Evolutionary conservation across 2,797 vertebrate genomes (phyloP).

Genomic region (Enteromius radiatus): DNA sequence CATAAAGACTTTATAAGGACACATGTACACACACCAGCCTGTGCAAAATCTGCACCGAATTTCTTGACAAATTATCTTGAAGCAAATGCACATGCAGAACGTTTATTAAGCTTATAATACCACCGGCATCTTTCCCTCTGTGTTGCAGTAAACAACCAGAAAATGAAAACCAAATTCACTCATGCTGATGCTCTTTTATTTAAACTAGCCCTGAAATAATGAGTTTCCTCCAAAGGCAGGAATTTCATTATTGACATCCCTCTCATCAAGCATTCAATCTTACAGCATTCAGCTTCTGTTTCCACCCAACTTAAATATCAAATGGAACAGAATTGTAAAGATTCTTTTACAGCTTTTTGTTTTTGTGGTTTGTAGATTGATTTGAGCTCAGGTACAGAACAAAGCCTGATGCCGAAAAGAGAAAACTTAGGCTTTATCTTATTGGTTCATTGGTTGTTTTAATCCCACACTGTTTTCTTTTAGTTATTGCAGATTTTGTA

Average conservation of each 20-base stretch:
- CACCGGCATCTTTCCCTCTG: slow-evolving; percentile 62
- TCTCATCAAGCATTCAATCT: slow-evolving; percentile 59
- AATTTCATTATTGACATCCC: slow-evolving; percentile 64
- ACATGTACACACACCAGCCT: slow-evolving; percentile 52
- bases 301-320: slow-evolving; percentile 26
- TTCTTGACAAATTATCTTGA: slow-evolving; percentile 72
- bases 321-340: slow-evolving; percentile 24
- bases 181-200: slow-evolving; percentile 69
- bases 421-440: slow-evolving; percentile 2
- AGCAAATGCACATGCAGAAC: slow-evolving; percentile 74
- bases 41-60: slow-evolving; percentile 65
- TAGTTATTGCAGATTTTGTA: no score
- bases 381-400: background rate
- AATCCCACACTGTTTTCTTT: background rate
- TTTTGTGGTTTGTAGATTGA: background rate
- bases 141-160: slow-evolving; percentile 76
- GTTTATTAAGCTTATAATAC: slow-evolving; percentile 67
- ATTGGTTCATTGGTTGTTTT: background rate
- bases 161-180: slow-evolving; percentile 67
- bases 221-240: slow-evolving; percentile 65
- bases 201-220: slow-evolving; percentile 69
- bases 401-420: background rate
- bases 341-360: slow-evolving; percentile 21
- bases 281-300: slow-evolving; percentile 49
- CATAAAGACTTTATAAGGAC: slow-evolving; percentile 63